A percentile compares a stretch with the other conserved stretches of the same genome.
Evolutionary conservation across 2,888 invertebrate genomes (phyloP).

Genomic region (Diarsia mendica): DNA sequence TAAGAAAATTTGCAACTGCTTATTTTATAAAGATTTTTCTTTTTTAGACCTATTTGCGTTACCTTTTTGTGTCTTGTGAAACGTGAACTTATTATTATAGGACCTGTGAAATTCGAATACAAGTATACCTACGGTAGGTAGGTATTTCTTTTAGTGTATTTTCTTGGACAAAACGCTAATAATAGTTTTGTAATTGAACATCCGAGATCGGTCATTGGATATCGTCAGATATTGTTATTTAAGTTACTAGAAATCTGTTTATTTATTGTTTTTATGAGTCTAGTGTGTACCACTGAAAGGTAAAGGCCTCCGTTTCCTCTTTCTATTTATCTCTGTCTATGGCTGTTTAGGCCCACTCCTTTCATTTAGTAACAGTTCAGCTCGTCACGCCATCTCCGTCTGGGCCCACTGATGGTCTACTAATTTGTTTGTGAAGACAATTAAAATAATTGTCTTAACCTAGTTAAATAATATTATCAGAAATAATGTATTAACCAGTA

Average conservation of each 20-base stretch:
- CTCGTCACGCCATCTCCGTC: too few relatives aligned
- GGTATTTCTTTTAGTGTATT: slow-evolving; percentile 2
- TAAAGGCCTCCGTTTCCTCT: too few relatives aligned
- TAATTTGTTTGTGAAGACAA: neutral
- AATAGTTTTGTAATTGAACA: neutral
- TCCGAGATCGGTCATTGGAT: slow-evolving; percentile 18
- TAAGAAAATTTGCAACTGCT: slow-evolving; percentile 35
- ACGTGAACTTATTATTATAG: slow-evolving; percentile 46
- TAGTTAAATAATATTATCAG: slow-evolving; percentile 2
- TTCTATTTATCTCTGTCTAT: too few relatives aligned
- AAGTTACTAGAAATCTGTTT: neutral
- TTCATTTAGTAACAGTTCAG: too few relatives aligned
- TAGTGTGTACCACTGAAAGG: too few relatives aligned
- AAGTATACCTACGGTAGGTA: neutral
- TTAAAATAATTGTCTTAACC: neutral
- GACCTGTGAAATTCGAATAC: slow-evolving; percentile 39
- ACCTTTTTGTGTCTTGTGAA: slow-evolving; percentile 47
- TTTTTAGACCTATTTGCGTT: slow-evolving; percentile 23
- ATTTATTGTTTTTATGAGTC: too few relatives aligned
- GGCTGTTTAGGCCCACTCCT: too few relatives aligned
- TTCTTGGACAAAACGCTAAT: neutral
- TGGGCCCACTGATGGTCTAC: too few relatives aligned
- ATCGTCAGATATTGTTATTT: neutral
- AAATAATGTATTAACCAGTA: neutral
- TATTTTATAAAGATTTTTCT: slow-evolving; percentile 41